phyloP scores from a whole-genome alignment of 2,888 invertebrate species.

The Drosophila nigricruria region DNA sequence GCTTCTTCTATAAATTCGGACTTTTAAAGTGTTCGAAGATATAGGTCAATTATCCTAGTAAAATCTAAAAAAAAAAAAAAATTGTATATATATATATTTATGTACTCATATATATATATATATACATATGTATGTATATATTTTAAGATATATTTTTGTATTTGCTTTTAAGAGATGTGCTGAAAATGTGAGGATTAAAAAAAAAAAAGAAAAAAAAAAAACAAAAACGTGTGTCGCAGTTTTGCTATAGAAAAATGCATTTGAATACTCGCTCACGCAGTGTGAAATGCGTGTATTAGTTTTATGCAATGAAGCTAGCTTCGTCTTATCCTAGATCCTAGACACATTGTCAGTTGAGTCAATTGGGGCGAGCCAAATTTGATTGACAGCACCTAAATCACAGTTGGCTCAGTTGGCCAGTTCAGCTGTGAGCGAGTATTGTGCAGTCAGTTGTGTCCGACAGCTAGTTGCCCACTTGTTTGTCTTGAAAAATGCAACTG shows the following conservation, averaged over 20 bases:
- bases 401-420: not conserved
- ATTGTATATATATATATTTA: slow-evolving; percentile 30
- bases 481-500: slow-evolving; percentile 68
- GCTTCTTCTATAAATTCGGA: slow-evolving; percentile 79
- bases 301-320: not conserved
- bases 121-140: not conserved
- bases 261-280: not conserved
- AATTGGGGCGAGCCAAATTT: too few species aligned
- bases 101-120: slow-evolving; percentile 25
- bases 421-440: not conserved
- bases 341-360: not conserved
- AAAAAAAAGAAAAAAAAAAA: not conserved
- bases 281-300: not conserved
- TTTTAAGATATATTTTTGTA: slow-evolving; percentile 12
- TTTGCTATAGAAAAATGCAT: not conserved
- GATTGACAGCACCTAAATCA: not conserved
- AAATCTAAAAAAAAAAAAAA: slow-evolving; percentile 69
- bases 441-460: not conserved
- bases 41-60: slow-evolving; percentile 69
- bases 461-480: slow-evolving; percentile 11
- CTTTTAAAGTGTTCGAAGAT: slow-evolving; percentile 81
- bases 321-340: not conserved
- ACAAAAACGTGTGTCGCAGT: not conserved
- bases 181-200: slow-evolving; percentile 35
- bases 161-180: slow-evolving; percentile 43